Percentiles rank a stretch among this genome's conserved stretches.
Conservation (phyloP, 1,140 invertebrate genomes). For the Agraylea sexmaculata region DNA sequence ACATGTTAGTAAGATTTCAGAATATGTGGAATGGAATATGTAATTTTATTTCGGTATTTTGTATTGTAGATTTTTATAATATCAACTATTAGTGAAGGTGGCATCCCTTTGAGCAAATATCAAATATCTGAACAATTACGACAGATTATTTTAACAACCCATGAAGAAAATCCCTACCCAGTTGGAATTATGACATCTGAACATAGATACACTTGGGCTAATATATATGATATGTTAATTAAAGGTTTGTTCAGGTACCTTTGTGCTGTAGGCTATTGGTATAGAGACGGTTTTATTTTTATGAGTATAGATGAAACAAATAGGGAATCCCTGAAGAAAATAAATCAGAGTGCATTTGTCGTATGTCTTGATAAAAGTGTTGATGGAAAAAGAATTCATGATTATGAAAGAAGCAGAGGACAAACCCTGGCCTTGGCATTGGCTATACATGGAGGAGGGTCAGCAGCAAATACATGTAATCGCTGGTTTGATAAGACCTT, state of each 20-base stretch:
- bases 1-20: constrained; percentile 52
- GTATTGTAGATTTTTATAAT: constrained; percentile 60
- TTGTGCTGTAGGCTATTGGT: too few species aligned
- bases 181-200: constrained; percentile 75
- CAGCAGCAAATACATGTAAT: constrained; percentile 58
- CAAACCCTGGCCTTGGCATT: constrained; percentile 47
- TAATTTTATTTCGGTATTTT: neutral
- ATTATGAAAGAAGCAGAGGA: constrained; percentile 27
- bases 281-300: too few species aligned
- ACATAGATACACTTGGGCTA: constrained; percentile 69
- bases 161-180: constrained; percentile 27
- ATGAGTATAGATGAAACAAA: constrained; percentile 47
- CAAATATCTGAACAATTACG: constrained; percentile 45
- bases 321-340: constrained; percentile 40
- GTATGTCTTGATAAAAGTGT: constrained; percentile 65
- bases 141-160: constrained; percentile 27
- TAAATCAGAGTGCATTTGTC: constrained; percentile 69
- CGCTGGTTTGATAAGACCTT: constrained; percentile 83
- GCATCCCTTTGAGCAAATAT: constrained; percentile 43
- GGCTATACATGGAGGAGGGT: constrained; percentile 61
- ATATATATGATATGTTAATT: constrained; percentile 53
- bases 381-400: constrained; percentile 31
- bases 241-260: too few species aligned
- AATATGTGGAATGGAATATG: too few species aligned
- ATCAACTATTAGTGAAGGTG: constrained; percentile 49